These are phyloP conservation scores for Todiramphus chloris DNA, from an alignment of 2,113 vertebrate species.

Conservation along the genomic window DNA sequence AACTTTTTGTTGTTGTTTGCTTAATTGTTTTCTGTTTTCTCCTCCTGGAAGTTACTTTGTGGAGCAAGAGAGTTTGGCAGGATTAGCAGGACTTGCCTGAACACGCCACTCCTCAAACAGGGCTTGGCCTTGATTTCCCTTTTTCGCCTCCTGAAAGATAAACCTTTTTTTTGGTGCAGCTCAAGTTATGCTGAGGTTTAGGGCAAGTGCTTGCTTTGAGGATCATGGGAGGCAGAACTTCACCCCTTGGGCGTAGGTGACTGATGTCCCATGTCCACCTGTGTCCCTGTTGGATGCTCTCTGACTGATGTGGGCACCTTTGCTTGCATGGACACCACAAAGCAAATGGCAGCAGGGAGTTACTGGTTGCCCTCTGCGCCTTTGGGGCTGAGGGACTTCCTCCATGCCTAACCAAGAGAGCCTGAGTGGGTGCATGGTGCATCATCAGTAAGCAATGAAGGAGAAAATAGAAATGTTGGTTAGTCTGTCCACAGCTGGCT, in stretches of 20 bases:
- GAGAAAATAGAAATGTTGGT: not conserved
- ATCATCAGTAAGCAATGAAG: not conserved
- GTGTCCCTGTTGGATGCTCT: not conserved
- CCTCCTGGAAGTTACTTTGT: not conserved
- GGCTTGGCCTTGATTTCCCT: not conserved
- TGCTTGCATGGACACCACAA: not conserved
- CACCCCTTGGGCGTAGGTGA: not conserved
- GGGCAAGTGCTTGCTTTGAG: not conserved
- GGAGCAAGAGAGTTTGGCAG: not conserved
- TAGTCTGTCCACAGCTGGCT: not conserved
- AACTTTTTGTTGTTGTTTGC: not conserved
- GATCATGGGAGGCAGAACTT: not conserved
- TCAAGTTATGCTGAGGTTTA: not conserved
- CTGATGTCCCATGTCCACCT: not conserved
- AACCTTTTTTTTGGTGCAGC: not conserved
- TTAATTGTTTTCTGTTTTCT: not conserved
- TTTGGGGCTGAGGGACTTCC: not conserved
- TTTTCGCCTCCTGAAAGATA: not conserved
- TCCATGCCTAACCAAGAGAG: not conserved
- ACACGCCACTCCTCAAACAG: not conserved
- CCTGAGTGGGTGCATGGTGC: not conserved
- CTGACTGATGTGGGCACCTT: not conserved
- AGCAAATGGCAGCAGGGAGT: not conserved
- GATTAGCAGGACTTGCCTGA: not conserved
- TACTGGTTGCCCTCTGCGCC: not conserved